phyloP scores from a whole-genome alignment of 2,797 vertebrate species.

The Schizopygopsis pylzovi region DNA sequence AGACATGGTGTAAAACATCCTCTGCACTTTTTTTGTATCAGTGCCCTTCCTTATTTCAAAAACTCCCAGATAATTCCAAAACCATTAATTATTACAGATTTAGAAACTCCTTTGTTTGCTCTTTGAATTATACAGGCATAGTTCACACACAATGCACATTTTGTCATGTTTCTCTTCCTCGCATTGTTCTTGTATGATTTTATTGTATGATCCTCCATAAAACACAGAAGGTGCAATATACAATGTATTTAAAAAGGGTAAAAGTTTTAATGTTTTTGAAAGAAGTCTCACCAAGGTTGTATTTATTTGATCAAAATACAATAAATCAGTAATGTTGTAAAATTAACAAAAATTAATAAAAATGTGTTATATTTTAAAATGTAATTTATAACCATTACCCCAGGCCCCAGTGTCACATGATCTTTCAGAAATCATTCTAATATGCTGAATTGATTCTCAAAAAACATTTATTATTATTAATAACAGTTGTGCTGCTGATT shows the following conservation, averaged over 20 bases:
- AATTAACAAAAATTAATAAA: background rate
- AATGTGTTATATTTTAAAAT: background rate
- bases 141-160: background rate
- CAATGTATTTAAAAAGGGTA: background rate
- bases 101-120: constrained; percentile 2
- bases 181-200: background rate
- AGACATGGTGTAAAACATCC: constrained; percentile 19
- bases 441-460: background rate
- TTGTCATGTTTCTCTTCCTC: background rate
- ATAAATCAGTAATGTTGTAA: background rate
- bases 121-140: background rate
- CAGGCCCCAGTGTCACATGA: background rate
- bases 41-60: constrained; percentile 34
- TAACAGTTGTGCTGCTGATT: background rate
- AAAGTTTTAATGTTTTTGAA: background rate
- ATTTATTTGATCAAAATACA: background rate
- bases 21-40: background rate
- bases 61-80: constrained; percentile 12
- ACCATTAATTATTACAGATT: background rate
- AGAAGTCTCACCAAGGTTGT: background rate
- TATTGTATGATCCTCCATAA: background rate
- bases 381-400: background rate
- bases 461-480: background rate
- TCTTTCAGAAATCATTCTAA: background rate
- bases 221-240: background rate